A percentile compares a stretch with the other conserved stretches of the same genome.
phyloP scores from a whole-genome alignment of 2,888 invertebrate species.

The Lydus trimaculatus region DNA sequence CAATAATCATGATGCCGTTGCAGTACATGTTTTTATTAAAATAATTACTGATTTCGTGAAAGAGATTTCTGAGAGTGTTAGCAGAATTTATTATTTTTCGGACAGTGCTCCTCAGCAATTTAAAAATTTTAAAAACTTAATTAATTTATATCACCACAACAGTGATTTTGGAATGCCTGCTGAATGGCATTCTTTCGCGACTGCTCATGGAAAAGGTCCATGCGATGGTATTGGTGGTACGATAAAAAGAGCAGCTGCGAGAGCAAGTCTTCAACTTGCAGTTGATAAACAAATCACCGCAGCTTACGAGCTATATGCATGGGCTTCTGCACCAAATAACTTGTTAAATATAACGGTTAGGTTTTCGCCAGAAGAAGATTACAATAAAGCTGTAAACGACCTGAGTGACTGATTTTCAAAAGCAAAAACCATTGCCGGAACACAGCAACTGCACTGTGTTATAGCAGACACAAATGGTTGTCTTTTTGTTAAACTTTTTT shows the following conservation, averaged over 20 bases:
- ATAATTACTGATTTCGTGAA: background rate
- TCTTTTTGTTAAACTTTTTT: too few species aligned
- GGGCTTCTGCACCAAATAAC: background rate
- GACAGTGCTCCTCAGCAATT: constrained; percentile 9
- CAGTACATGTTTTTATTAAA: background rate
- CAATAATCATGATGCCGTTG: constrained; percentile 6
- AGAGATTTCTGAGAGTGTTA: background rate
- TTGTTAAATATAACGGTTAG: background rate
- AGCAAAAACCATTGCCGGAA: too few species aligned
- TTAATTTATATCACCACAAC: constrained; percentile 10
- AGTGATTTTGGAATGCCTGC: background rate
- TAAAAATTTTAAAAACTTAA: constrained; percentile 12
- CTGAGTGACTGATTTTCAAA: too few species aligned
- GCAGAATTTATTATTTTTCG: constrained; percentile 9
- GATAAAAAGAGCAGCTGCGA: constrained; percentile 16
- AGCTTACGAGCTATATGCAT: background rate
- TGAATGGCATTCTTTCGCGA: constrained; percentile 8
- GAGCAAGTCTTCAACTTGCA: constrained; percentile 11
- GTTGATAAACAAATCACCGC: too few species aligned
- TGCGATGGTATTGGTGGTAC: constrained; percentile 24
- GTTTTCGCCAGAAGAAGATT: background rate
- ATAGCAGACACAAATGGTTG: too few species aligned
- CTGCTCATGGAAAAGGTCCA: constrained; percentile 22
- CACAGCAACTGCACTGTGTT: too few species aligned
- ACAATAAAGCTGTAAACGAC: background rate